Percentiles rank a stretch among this genome's conserved stretches.
Conservation (phyloP, 2,888 invertebrate genomes). For the Xanthia icteritia region DNA sequence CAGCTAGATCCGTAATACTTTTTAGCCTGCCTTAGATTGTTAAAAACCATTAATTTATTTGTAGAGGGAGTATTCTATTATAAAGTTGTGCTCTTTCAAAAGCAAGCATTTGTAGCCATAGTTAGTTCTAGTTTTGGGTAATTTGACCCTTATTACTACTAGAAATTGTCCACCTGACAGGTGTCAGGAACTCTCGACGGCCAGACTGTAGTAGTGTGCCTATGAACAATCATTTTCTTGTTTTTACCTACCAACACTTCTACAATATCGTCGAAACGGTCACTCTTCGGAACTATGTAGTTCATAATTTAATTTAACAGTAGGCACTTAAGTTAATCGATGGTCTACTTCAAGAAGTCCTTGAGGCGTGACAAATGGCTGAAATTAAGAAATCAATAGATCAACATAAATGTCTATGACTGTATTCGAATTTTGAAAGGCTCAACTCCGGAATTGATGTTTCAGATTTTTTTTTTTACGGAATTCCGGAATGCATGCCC, state of each 20-base stretch:
- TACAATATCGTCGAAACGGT: background rate
- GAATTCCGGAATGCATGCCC: too few species aligned
- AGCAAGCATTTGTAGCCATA: too few species aligned
- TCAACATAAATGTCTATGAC: background rate
- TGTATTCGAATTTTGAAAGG: background rate
- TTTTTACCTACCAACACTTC: background rate
- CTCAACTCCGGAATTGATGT: too few species aligned
- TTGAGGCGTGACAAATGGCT: conserved; percentile 40
- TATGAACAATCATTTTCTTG: background rate
- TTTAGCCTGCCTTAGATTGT: background rate
- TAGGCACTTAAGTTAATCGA: conserved; percentile 7
- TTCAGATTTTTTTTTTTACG: too few species aligned
- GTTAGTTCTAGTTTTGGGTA: too few species aligned
- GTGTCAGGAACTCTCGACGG: too few species aligned
- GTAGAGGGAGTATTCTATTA: too few species aligned
- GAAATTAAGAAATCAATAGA: conserved; percentile 47
- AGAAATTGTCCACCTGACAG: background rate
- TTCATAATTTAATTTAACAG: background rate
- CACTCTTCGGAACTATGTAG: conserved; percentile 4
- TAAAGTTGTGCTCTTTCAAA: too few species aligned
- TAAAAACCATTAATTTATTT: background rate
- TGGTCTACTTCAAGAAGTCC: conserved; percentile 15
- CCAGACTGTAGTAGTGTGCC: too few species aligned
- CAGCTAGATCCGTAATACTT: background rate
- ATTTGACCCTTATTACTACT: too few species aligned